Base-by-base conservation (phyloP, 2,888 invertebrate species). In the Spisula subtruncata region DNA sequence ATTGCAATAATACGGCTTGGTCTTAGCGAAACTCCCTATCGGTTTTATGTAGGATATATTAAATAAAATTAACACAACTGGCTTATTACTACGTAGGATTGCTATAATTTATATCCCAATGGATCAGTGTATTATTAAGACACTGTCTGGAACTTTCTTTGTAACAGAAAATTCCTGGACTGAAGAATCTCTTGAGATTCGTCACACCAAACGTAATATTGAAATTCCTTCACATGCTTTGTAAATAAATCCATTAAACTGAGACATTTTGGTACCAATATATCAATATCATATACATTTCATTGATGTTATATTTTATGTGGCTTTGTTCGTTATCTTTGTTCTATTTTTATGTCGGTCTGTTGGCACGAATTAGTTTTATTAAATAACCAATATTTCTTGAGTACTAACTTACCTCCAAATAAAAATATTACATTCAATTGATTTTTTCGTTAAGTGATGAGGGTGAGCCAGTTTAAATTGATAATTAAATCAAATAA, bases 161-260 rank as follows among this genome's bases (percentile, higher is more conserved):
- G 25, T 25, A 66, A 25, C 25, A 66, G 60, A 66, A 66, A 66
- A 66, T 66, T 66, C n/a, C 25, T 10, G 25, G 60, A 66, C 25
- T n/a, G 60, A 66, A 66, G n/a, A 10, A 66, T 66, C 60, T 66
- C 60, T 8, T n/a, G 60, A 66, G 60, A 66, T 25, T 66, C 60
- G 60, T 66, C 60, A 66, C 60, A 66, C 25, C 60, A 66, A 66
- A 66, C n/a, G 60, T 66, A 25, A 25, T 66, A 66, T 66, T 66
- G 60, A 66, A 66, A 66, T 66, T n/a, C n/a, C 25, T 66, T 66
- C 60, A 25, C 20, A 25, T 12, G 8, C 60, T 66, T 25, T 66
- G 60, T 66, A n/a, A 66, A 66, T 25, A 25, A 66, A 66, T 66
- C 60, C 60, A 66, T 66, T 66, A 66, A 66, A 66, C 10, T 10